Evolutionary conservation across 2,113 vertebrate species (phyloP), one percentile per base, ranked within the genome.

Genomic region (Rhinoderma darwinii): DNA sequence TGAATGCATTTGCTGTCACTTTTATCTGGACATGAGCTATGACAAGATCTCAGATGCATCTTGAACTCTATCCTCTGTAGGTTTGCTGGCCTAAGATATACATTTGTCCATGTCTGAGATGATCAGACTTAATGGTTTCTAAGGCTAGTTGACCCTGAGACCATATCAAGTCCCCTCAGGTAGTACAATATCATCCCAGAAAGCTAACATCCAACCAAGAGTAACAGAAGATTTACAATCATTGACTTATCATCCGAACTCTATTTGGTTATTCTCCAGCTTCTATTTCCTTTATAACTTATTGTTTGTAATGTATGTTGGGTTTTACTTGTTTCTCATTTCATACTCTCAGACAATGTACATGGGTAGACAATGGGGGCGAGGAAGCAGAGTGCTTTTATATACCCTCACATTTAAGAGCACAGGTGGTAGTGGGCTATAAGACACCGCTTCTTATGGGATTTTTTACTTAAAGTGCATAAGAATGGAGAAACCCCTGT

Each of bases 41-140:
- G 37, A 51, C 27, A 56, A 30, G 68, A 51, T 35, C 17, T 43
- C 7, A 81, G n/a, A n/a, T 68, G 43, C 85, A 79, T 47, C n/a
- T 44, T 37, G 56, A 4, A 56, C 50, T 32, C 7, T 59, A 44
- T 87, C 20, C 37, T 82, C 86, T 82, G 11, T 35, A 82, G 86
- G 86, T 87, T 87, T 35, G 51, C 68, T 82, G 86, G 86, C 86
- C 86, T 87, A 70, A 74, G 82, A 80, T 32, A 84, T 76, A 89
- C 82, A 83, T 22, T 50, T 80, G 20, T 73, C 54, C 54, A 47
- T 54, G 35, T 41, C 20, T 59, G 50, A 77, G 43, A 41, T 63
- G 35, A 66, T 47, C 3, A 30, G 73, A 61, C 86, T 59, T 63
- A 22, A 43, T 25, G 20, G 51, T 61, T 79, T 75, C 68, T 50